A percentile compares a stretch with the other conserved stretches of the same genome.
These are phyloP conservation scores for Conchocele bisecta DNA, from an alignment of 2,888 invertebrate species.

Conservation along the genomic window DNA sequence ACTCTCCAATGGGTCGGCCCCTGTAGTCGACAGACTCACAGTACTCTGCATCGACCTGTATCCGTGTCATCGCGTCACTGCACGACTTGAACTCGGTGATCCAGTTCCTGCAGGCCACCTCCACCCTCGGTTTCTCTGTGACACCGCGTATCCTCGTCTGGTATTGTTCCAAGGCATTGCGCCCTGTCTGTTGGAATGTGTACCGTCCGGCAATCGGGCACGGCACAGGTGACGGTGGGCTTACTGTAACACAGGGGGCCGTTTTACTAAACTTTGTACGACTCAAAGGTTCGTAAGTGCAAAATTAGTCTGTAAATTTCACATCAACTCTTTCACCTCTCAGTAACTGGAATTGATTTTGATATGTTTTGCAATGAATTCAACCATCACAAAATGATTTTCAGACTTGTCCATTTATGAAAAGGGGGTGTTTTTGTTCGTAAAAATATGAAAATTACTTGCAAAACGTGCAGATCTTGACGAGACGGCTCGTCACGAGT, in stretches of 20 bases:
- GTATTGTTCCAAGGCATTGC: constrained; percentile 84
- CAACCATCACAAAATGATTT: too few species aligned
- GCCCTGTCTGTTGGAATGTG: constrained; percentile 91
- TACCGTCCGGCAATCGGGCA: constrained; percentile 99
- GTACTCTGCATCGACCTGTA: constrained; percentile 96
- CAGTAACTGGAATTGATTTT: too few species aligned
- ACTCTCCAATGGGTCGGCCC: constrained; percentile 90
- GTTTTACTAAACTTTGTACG: too few species aligned
- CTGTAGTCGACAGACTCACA: constrained; percentile 98
- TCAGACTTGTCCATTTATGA: too few species aligned
- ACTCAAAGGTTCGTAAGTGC: too few species aligned
- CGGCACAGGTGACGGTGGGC: constrained; percentile 91
- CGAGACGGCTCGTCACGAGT: too few species aligned
- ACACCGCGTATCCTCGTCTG: constrained; percentile 97
- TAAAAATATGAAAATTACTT: too few species aligned
- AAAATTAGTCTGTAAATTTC: too few species aligned
- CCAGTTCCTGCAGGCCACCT: constrained; percentile 95
- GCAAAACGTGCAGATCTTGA: too few species aligned
- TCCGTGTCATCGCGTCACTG: constrained; percentile 93
- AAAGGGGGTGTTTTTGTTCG: too few species aligned
- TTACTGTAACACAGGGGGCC: constrained; percentile 76
- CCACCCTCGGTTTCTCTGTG: constrained; percentile 95
- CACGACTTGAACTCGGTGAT: constrained; percentile 98
- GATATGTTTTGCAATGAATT: too few species aligned
- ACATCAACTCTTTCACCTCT: too few species aligned